Evolutionary conservation across 2,888 invertebrate genomes (phyloP), one percentile per base, ranked within the genome.

Genomic region (Drosophila silvestris): DNA sequence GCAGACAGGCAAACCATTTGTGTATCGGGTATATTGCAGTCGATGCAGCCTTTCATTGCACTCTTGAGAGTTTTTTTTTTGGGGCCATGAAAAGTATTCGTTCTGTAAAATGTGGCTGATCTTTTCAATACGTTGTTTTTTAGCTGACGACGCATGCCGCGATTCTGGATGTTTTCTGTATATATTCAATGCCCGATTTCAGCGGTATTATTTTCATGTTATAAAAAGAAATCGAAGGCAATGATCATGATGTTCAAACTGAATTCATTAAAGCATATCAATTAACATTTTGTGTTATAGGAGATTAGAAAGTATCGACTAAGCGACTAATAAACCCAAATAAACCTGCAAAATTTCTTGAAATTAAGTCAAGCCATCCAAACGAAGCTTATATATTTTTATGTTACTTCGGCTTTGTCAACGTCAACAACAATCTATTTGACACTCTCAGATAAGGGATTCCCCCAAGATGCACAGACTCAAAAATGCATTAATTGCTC

Each of bases 71-170:
- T 44, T 44, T 56, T 66, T 71, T 59, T 54, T 9, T 30, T 82
- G 68, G 81, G 83, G 76, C 78, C 76, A 78, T 74, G 60, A 69
- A 70, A 79, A 69, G 52, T 74, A 63, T 76, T 54, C 22, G 37
- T 47, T 30, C 63, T 57, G 32, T 26, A 33, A 52, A 28, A 59
- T 52, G 47, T 56, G 26, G 30, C 39, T 59, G 41, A 37, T 50
- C 4, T 63, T 74, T n/a, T 52, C 14, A 47, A 56, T 62, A 22
- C 22, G n/a, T 22, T 41, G 39, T 60, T 61, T 51, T 75, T 54
- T 59, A 56, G 75, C 62, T 51, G 39, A 50, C 52, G 47, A 44
- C 41, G 52, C 41, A 59, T 54, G 62, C 26, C 54, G 66, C n/a
- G 28, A 14, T 14, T 41, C 35, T 69, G 28, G 22, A 59, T 68